phyloP scores from a whole-genome alignment of 2,888 invertebrate genomes.

The Pheosia gnoma region DNA sequence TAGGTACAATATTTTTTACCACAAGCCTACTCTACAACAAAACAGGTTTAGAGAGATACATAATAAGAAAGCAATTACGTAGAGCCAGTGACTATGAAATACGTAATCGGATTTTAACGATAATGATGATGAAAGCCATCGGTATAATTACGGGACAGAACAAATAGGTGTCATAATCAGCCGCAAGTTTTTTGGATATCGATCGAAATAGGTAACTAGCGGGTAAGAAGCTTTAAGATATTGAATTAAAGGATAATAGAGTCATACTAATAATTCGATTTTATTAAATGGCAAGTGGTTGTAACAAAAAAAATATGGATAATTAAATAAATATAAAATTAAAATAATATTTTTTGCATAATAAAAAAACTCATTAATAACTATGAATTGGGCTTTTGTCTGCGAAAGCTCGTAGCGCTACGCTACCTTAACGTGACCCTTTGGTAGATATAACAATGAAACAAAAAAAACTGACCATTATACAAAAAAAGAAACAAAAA shows the following conservation, averaged over 20 bases:
- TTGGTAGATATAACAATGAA: not conserved
- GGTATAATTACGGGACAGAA: not conserved
- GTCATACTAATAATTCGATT: no score
- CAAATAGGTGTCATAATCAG: not conserved
- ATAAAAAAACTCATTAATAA: no score
- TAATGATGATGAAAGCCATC: constrained; percentile 3
- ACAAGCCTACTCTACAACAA: not conserved
- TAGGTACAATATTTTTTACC: no score
- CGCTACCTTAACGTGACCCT: no score
- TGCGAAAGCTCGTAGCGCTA: no score
- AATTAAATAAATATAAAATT: no score
- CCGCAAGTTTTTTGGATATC: not conserved
- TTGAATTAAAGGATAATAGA: not conserved
- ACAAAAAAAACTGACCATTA: not conserved
- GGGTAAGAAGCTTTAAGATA: not conserved
- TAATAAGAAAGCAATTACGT: not conserved
- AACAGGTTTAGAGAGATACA: not conserved
- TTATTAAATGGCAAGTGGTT: no score
- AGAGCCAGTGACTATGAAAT: not conserved
- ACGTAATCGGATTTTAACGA: not conserved
- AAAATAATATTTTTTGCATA: no score
- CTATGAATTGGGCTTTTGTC: no score
- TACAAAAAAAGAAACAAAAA: not conserved
- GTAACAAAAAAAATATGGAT: no score
- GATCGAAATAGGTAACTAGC: no score